Conservation (phyloP, 2,797 vertebrate species). For the Percopsis omiscomaycus region DNA sequence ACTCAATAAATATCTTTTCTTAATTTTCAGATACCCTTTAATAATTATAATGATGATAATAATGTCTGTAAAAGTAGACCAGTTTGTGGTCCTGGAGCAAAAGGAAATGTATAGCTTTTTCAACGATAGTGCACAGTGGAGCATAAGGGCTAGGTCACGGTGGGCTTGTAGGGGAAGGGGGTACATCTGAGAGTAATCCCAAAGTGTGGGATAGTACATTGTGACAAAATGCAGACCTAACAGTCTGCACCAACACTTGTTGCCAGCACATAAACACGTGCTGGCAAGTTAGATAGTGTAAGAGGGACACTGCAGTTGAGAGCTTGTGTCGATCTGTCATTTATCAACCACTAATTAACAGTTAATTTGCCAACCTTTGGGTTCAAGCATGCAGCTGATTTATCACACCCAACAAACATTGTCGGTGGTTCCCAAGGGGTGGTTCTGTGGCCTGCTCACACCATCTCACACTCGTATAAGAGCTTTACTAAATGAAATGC, state of each 20-base stretch:
- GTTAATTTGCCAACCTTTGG: slow-evolving; percentile 84
- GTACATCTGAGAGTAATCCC: slow-evolving; percentile 76
- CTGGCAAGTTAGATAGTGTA: slow-evolving; percentile 69
- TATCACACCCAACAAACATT: slow-evolving; percentile 76
- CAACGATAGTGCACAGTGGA: slow-evolving; percentile 11
- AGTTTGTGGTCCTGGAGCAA: slow-evolving; percentile 18
- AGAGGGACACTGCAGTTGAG: slow-evolving; percentile 62
- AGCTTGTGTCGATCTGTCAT: slow-evolving; percentile 77
- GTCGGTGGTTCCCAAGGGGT: slow-evolving; percentile 61
- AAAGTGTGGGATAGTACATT: slow-evolving; percentile 8
- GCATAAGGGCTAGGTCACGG: not conserved
- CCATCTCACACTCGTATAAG: slow-evolving; percentile 17
- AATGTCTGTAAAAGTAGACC: too few relatives aligned
- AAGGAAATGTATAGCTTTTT: slow-evolving; percentile 15
- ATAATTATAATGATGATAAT: too few relatives aligned
- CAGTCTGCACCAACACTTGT: slow-evolving; percentile 83
- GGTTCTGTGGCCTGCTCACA: slow-evolving; percentile 45
- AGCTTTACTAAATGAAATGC: not conserved
- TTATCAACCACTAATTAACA: slow-evolving; percentile 87
- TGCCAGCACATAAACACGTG: slow-evolving; percentile 87
- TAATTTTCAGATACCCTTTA: too few relatives aligned
- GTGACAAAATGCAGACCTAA: slow-evolving; percentile 84
- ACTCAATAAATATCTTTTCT: too few relatives aligned
- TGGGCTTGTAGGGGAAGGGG: slow-evolving; percentile 23
- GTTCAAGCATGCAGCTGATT: slow-evolving; percentile 82